Conservation (phyloP, 1,140 invertebrate species). For the Drosophila sp. region DNA sequence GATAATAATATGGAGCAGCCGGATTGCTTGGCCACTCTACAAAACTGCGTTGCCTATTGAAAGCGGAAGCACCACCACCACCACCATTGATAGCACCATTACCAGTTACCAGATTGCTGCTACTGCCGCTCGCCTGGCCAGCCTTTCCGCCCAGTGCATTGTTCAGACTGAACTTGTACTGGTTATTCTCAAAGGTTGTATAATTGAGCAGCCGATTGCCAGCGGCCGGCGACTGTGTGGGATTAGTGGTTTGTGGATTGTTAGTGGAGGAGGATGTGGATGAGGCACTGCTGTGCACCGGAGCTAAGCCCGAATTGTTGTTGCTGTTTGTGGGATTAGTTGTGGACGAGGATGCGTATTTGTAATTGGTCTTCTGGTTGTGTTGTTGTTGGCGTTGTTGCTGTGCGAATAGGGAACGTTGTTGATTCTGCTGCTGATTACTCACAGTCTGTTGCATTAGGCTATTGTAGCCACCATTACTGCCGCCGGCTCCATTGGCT, state of each 20-base stretch:
- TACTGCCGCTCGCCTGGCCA: slow-evolving; percentile 46
- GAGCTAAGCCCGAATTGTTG: slow-evolving; percentile 60
- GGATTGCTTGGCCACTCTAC: slow-evolving; percentile 80
- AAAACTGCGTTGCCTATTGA: slow-evolving; percentile 72
- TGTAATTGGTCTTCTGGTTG: slow-evolving; percentile 75
- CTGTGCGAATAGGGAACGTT: slow-evolving; percentile 72
- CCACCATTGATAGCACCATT: slow-evolving; percentile 38
- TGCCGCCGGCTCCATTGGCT: slow-evolving; percentile 42
- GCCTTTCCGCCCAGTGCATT: slow-evolving; percentile 57
- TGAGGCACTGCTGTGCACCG: slow-evolving; percentile 58
- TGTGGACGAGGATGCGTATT: slow-evolving; percentile 67
- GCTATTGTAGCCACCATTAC: slow-evolving; percentile 74
- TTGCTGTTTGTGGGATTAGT: slow-evolving; percentile 59
- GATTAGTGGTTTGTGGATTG: slow-evolving; percentile 53
- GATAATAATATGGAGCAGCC: slow-evolving; percentile 77
- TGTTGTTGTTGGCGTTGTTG: slow-evolving; percentile 70
- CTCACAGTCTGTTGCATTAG: slow-evolving; percentile 83
- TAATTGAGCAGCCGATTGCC: slow-evolving; percentile 80
- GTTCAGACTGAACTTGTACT: slow-evolving; percentile 83
- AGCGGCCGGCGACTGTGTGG: slow-evolving; percentile 40
- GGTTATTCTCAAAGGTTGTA: slow-evolving; percentile 82
- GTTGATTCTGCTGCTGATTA: slow-evolving; percentile 78
- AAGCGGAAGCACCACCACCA: slow-evolving; percentile 58
- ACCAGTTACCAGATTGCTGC: slow-evolving; percentile 63
- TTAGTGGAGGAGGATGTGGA: slow-evolving; percentile 43